These are phyloP conservation scores for Drosophila repletoides DNA, from an alignment of 1,140 invertebrate species.

Conservation along the genomic window DNA sequence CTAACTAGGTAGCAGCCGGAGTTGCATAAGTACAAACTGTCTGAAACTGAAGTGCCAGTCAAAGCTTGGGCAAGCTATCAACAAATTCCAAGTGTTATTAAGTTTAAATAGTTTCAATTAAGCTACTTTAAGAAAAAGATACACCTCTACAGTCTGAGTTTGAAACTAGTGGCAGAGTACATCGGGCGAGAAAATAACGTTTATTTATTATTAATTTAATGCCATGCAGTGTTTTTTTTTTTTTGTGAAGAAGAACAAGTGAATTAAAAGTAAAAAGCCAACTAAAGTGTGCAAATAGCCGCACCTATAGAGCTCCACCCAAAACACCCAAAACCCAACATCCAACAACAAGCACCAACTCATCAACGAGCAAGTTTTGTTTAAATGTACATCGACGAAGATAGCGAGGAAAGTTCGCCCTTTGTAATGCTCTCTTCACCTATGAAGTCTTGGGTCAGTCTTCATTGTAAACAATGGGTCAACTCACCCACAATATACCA, in stretches of 20 bases:
- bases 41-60: conserved; percentile 1
- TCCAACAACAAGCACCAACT: conserved; percentile 23
- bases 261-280: conserved; percentile 70
- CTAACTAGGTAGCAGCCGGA: conserved; percentile 7
- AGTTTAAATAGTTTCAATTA: conserved; percentile 78
- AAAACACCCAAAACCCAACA: conserved; percentile 2
- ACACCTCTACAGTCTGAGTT: conserved; percentile 1
- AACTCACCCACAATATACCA: conserved; percentile 7
- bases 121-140: conserved; percentile 60
- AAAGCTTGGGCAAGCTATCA: conserved; percentile 53
- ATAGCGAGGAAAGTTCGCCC: conserved; percentile 82
- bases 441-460: conserved; percentile 77
- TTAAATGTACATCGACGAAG: conserved; percentile 82
- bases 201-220: conserved; percentile 72
- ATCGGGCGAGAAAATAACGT: conserved; percentile 62
- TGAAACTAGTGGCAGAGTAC: background rate
- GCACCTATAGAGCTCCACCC: conserved; percentile 9
- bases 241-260: conserved; percentile 64
- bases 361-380: conserved; percentile 50
- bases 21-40: conserved; percentile 37
- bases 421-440: conserved; percentile 82
- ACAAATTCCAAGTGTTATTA: conserved; percentile 79
- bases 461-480: conserved; percentile 58
- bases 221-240: conserved; percentile 44
- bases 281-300: conserved; percentile 54